phyloP scores from a whole-genome alignment of 2,113 vertebrate species.

The Phylloscopus whistleri region DNA sequence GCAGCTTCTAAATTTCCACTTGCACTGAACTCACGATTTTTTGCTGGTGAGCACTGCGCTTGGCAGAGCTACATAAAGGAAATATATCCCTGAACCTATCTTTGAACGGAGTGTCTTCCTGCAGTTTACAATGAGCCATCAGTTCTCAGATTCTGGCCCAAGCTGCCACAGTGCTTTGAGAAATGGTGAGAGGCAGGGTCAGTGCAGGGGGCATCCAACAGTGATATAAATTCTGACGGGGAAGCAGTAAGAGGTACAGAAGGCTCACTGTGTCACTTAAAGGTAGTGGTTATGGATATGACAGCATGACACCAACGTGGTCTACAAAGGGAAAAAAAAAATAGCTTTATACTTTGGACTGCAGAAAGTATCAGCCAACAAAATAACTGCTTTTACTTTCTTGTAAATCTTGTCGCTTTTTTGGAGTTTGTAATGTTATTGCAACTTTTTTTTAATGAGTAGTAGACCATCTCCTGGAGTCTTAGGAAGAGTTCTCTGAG shows the following conservation, averaged over 20 bases:
- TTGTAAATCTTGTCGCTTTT: background rate
- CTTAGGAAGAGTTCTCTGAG: background rate
- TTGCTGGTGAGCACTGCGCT: background rate
- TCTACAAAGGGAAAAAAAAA: background rate
- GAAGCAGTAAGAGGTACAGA: background rate
- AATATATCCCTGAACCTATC: background rate
- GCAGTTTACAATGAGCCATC: background rate
- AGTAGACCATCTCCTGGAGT: background rate
- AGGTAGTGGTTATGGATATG: background rate
- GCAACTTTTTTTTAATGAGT: background rate
- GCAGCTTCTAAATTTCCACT: background rate
- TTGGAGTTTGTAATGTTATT: background rate
- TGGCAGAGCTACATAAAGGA: background rate
- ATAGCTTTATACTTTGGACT: background rate
- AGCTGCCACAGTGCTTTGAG: background rate
- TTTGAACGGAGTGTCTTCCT: background rate
- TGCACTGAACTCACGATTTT: background rate
- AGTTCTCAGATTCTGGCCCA: background rate
- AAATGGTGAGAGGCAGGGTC: accelerated
- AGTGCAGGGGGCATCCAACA: accelerated
- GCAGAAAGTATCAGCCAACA: background rate
- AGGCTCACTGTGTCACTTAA: background rate
- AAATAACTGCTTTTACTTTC: background rate
- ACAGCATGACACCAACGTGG: accelerated
- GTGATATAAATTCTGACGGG: background rate